Evolutionary conservation across 2,797 vertebrate species (phyloP).

Genomic region (Allobates femoralis): DNA sequence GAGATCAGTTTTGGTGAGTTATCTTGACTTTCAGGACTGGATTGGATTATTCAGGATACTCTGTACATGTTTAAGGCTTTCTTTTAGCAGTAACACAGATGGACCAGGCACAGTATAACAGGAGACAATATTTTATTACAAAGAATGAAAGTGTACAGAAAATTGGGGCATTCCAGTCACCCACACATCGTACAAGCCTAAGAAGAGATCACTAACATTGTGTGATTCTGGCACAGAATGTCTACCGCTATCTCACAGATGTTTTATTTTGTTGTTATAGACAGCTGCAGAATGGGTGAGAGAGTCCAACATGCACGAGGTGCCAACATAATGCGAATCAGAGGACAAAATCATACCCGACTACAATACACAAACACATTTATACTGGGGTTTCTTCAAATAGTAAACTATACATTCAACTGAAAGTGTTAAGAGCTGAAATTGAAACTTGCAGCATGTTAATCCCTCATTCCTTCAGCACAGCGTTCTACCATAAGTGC

Average conservation of each 20-base stretch:
- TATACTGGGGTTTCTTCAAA: neutral
- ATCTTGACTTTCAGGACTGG: neutral
- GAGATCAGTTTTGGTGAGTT: neutral
- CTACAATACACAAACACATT: neutral
- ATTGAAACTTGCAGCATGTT: neutral
- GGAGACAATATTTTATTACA: constrained; percentile 13
- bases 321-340: neutral
- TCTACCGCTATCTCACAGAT: neutral
- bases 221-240: neutral
- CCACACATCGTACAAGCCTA: neutral
- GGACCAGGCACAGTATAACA: neutral
- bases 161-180: neutral
- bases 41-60: neutral
- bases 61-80: neutral
- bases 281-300: neutral
- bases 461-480: neutral
- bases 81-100: neutral
- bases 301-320: constrained; percentile 3
- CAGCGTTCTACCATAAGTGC: neutral
- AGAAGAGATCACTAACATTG: neutral
- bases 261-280: constrained; percentile 5
- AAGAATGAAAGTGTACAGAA: constrained; percentile 15
- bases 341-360: neutral
- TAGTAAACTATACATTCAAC: neutral
- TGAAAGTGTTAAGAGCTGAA: neutral